Conservation (phyloP, 1,140 invertebrate genomes). For the Rhizoglyphus robini region DNA sequence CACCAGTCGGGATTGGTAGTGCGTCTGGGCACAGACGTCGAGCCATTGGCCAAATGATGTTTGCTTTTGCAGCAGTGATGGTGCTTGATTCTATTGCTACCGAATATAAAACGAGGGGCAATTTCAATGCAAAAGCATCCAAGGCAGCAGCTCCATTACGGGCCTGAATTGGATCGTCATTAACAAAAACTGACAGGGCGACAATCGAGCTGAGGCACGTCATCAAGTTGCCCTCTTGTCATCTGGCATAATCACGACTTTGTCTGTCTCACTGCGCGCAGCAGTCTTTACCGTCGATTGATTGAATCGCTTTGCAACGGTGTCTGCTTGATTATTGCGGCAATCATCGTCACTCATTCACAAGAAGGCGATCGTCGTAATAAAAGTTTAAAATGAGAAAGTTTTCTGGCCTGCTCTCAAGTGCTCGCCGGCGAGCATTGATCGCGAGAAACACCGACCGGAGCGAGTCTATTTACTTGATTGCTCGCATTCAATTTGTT, state of each 20-base stretch:
- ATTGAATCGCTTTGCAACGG: not conserved
- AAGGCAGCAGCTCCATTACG: not conserved
- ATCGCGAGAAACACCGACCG: not conserved
- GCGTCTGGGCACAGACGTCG: too few relatives aligned
- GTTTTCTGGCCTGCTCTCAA: not conserved
- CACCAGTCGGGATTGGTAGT: too few relatives aligned
- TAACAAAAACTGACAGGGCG: not conserved
- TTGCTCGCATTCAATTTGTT: conserved; percentile 14
- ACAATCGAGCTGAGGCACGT: not conserved
- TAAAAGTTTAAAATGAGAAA: conserved; percentile 6
- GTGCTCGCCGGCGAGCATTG: not conserved
- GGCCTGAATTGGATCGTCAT: not conserved
- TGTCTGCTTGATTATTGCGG: too few relatives aligned
- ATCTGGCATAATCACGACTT: not conserved
- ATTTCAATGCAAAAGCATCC: too few relatives aligned
- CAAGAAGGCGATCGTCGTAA: not conserved
- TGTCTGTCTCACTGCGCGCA: too few relatives aligned
- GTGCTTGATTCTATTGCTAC: not conserved
- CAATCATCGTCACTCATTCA: too few relatives aligned
- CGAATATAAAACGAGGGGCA: too few relatives aligned
- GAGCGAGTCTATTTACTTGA: conserved; percentile 6
- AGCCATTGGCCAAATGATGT: not conserved
- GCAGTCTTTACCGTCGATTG: not conserved
- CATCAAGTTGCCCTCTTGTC: not conserved
- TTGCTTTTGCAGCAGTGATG: not conserved